Conservation (phyloP, 2,888 invertebrate species). For the Drosophila silvestris region DNA sequence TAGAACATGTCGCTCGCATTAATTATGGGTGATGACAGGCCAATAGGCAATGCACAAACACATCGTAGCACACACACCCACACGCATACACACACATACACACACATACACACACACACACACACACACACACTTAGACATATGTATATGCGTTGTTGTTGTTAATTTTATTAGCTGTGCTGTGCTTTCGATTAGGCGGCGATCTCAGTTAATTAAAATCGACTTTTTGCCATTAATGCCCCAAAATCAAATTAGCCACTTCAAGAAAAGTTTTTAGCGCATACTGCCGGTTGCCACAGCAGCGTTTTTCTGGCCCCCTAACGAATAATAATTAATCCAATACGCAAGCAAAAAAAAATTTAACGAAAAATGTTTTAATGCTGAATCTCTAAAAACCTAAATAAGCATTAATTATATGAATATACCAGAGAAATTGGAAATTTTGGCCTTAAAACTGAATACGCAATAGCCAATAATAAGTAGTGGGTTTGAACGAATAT, state of each 20-base stretch:
- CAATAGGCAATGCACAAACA: conserved; percentile 23
- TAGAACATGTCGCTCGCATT: conserved; percentile 83
- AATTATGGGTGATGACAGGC: conserved; percentile 83
- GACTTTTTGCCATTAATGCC: conserved; percentile 80
- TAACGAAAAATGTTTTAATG: background rate
- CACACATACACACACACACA: background rate
- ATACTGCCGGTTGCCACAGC: conserved; percentile 47
- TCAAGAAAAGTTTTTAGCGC: conserved; percentile 54
- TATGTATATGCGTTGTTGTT: conserved; percentile 43
- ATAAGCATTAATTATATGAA: conserved; percentile 3
- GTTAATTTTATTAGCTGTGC: conserved; percentile 75
- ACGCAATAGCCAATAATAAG: background rate
- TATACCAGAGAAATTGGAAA: background rate
- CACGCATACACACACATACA: conserved; percentile 1
- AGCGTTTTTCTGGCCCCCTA: conserved; percentile 14
- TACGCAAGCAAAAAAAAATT: background rate
- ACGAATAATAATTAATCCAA: conserved; percentile 24
- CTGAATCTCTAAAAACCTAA: background rate
- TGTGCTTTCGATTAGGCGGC: conserved; percentile 56
- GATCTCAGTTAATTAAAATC: conserved; percentile 76
- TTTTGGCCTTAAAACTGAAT: background rate
- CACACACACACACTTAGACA: conserved; percentile 1
- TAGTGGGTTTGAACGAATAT: background rate
- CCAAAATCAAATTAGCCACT: conserved; percentile 74
- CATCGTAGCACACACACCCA: background rate